Conservation (phyloP, 2,888 invertebrate species). For the Drosophila mettleri region DNA sequence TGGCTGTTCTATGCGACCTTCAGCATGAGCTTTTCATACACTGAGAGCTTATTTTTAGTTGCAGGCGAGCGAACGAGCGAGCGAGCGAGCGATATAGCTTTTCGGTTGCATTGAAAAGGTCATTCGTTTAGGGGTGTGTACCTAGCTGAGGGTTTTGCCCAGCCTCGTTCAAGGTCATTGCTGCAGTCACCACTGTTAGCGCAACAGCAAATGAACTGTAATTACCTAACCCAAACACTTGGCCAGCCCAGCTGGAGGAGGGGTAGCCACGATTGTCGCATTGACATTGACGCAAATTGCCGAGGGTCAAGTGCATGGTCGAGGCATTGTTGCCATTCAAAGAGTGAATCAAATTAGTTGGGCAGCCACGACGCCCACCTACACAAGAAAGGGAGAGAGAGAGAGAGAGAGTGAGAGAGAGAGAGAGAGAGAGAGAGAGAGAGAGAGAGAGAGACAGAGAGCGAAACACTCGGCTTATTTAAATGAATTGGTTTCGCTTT, state of each 20-base stretch:
- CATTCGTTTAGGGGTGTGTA: slow-evolving; percentile 52
- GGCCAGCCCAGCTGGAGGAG: slow-evolving; percentile 5
- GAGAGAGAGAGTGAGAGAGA: neutral
- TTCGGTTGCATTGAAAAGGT: slow-evolving; percentile 72
- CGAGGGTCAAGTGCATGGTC: slow-evolving; percentile 73
- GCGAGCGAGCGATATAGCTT: no score
- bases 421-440: neutral
- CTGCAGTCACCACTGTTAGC: slow-evolving; percentile 50
- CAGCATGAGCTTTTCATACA: slow-evolving; percentile 66
- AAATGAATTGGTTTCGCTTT: slow-evolving; percentile 9
- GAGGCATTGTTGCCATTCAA: slow-evolving; percentile 43
- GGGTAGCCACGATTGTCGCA: slow-evolving; percentile 28
- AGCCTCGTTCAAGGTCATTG: slow-evolving; percentile 64
- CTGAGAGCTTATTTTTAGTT: slow-evolving; percentile 74
- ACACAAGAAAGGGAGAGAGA: neutral
- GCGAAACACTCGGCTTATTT: no score
- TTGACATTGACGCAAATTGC: slow-evolving; percentile 78
- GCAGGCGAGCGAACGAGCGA: slow-evolving; percentile 30
- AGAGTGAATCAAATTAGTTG: slow-evolving; percentile 67
- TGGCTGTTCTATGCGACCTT: slow-evolving; percentile 66
- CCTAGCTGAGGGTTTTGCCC: slow-evolving; percentile 39
- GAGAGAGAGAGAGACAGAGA: neutral
- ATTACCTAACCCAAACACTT: slow-evolving; percentile 47
- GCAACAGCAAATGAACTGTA: slow-evolving; percentile 40
- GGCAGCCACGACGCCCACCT: slow-evolving; percentile 21